phyloP scores from a whole-genome alignment of 1,140 invertebrate species.

The Helicoverpa armigera region DNA sequence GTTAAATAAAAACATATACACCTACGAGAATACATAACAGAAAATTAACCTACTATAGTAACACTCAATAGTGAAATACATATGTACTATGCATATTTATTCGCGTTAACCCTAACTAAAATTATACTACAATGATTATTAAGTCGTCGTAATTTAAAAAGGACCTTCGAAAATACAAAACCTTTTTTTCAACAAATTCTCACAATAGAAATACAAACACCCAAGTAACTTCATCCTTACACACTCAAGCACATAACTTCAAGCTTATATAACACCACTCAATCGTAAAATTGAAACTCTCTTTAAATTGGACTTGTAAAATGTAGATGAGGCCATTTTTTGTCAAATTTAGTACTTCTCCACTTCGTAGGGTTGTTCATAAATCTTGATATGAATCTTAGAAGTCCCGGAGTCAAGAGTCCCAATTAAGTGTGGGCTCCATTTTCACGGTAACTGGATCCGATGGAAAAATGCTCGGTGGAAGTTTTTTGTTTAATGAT shows the following conservation, averaged over 20 bases:
- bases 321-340: not conserved
- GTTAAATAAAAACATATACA: too few species aligned
- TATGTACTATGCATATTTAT: too few species aligned
- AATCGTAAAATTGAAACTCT: not conserved
- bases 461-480: not conserved
- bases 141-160: too few species aligned
- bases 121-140: too few species aligned
- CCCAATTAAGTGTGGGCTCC: not conserved
- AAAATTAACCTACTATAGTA: too few species aligned
- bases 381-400: slow-evolving; percentile 21
- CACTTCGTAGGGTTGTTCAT: not conserved
- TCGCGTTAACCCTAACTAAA: too few species aligned
- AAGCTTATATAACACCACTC: not conserved
- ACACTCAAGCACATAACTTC: not conserved
- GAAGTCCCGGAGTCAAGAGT: not conserved
- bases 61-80: too few species aligned
- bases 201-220: not conserved
- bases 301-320: not conserved
- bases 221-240: not conserved
- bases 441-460: not conserved
- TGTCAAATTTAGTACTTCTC: not conserved
- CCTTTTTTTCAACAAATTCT: too few species aligned
- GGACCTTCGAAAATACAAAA: too few species aligned
- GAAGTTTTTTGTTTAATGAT: slow-evolving; percentile 1
- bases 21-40: too few species aligned